Percentiles rank a stretch among this genome's conserved stretches.
These are phyloP conservation scores for Trichosurus vulpecula DNA, from an alignment of 2,797 vertebrate genomes.

Conservation along the genomic window DNA sequence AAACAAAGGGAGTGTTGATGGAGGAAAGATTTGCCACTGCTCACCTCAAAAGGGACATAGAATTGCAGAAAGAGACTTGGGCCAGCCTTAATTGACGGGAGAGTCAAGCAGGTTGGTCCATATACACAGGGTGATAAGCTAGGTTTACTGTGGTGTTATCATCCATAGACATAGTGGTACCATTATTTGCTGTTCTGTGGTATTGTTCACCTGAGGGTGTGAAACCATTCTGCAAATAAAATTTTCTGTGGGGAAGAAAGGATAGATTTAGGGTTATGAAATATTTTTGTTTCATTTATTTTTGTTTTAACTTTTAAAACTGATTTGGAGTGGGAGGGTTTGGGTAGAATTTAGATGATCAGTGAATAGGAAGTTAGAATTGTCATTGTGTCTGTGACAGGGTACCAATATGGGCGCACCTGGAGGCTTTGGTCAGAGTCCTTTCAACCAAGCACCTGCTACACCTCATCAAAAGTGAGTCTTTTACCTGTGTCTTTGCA, in stretches of 20 bases:
- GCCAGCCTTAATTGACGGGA: conserved; percentile 77
- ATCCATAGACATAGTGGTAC: conserved; percentile 21
- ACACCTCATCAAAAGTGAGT: conserved; percentile 97
- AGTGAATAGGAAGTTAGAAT: conserved; percentile 3
- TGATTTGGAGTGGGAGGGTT: conserved; percentile 8
- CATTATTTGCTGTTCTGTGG: conserved; percentile 31
- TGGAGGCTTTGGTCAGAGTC: conserved; percentile 93
- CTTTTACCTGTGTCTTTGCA: accelerated
- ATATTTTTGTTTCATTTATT: neutral
- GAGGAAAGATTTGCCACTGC: conserved; percentile 79
- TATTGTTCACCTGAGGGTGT: conserved; percentile 42
- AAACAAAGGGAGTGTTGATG: conserved; percentile 80
- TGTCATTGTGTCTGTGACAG: conserved; percentile 83
- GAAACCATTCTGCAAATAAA: neutral
- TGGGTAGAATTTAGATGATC: neutral
- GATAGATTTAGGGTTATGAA: conserved; percentile 64
- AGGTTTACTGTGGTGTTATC: conserved; percentile 48
- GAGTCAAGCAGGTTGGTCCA: conserved; percentile 79
- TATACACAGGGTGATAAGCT: conserved; percentile 64
- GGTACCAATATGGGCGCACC: conserved; percentile 91
- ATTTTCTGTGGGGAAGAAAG: conserved; percentile 56
- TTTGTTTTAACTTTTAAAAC: conserved; percentile 8
- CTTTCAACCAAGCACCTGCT: conserved; percentile 94
- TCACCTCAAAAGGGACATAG: conserved; percentile 77
- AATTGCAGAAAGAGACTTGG: conserved; percentile 76